These are phyloP conservation scores for Shinisaurus crocodilurus DNA, from an alignment of 2,113 vertebrate species.

Conservation along the genomic window DNA sequence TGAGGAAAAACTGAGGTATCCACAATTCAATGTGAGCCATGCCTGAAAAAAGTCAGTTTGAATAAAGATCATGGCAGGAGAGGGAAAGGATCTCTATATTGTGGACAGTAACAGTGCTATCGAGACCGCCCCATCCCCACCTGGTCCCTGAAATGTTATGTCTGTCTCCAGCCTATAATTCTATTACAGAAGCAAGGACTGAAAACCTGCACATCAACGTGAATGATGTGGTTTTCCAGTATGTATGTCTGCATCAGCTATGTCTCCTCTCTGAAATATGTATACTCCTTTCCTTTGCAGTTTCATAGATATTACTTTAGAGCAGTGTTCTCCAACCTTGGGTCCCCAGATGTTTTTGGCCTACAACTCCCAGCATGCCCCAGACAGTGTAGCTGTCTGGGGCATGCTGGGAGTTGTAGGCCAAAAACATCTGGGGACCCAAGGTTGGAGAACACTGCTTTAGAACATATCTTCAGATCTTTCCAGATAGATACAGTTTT, in stretches of 20 bases:
- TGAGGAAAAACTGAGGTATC: neutral
- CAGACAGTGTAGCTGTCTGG: too few species aligned
- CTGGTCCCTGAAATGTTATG: neutral
- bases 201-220: neutral
- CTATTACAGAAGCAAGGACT: neutral
- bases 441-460: too few species aligned
- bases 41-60: neutral
- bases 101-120: neutral
- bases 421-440: too few species aligned
- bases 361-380: too few species aligned
- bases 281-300: conserved; percentile 11
- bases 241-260: neutral
- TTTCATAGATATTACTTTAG: too few species aligned
- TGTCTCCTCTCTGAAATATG: conserved; percentile 30
- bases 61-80: neutral
- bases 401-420: too few species aligned
- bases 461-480: conserved; percentile 19
- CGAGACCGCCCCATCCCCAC: neutral
- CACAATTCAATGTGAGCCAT: neutral
- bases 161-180: neutral
- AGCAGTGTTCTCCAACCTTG: too few species aligned
- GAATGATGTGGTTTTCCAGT: neutral
- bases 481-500: neutral
- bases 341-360: too few species aligned
- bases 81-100: neutral